Percentiles rank a stretch among this genome's conserved stretches.
These are phyloP conservation scores for Glaucomys volans DNA, from an alignment of 2,113 vertebrate species.

Conservation along the genomic window DNA sequence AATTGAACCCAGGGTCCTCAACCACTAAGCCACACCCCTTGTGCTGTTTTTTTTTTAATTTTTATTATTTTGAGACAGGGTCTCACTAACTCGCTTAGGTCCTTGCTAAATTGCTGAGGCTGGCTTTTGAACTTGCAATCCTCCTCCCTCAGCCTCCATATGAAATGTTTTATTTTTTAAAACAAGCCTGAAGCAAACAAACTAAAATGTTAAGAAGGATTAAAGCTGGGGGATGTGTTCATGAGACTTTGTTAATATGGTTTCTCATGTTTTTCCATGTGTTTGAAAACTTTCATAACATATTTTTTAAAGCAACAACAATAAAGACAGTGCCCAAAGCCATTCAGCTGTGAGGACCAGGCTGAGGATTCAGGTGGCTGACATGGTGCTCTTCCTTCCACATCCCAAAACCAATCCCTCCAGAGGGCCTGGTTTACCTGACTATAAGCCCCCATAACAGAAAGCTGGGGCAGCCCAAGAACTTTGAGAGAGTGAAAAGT, in stretches of 20 bases:
- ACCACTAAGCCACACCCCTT: no score
- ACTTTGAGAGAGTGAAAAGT: neutral
- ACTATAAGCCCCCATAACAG: neutral
- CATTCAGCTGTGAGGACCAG: neutral
- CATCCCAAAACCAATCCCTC: neutral
- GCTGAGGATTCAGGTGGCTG: neutral
- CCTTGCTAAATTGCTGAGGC: no score
- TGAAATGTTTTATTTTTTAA: neutral
- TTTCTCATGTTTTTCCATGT: neutral
- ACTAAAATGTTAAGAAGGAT: neutral
- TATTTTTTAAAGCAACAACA: slow-evolving; percentile 16
- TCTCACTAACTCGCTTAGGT: no score
- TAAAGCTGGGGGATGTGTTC: neutral
- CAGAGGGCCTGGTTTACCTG: neutral
- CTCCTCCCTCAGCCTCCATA: no score
- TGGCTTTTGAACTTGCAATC: no score
- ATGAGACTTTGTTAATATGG: neutral
- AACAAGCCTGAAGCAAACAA: neutral
- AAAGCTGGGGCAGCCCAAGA: neutral
- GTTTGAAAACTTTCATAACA: neutral
- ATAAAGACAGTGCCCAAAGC: neutral
- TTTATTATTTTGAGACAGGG: no score
- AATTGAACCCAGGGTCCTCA: no score
- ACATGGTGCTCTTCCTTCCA: rapidly evolving
- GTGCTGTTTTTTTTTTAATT: no score